These are phyloP conservation scores for Nasonovia ribisnigri DNA, from an alignment of 2,888 invertebrate genomes.

Conservation along the genomic window DNA sequence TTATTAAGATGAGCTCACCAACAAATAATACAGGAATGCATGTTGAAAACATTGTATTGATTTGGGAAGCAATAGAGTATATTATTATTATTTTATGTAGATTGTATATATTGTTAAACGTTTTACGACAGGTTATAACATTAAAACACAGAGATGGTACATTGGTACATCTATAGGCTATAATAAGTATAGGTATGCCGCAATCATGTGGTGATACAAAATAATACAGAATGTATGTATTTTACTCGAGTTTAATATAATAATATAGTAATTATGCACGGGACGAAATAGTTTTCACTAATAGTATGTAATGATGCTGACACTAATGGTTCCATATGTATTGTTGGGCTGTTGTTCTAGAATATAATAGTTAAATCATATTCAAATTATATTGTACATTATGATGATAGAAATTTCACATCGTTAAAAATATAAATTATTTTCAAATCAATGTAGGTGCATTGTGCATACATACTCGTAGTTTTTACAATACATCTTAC, in stretches of 20 bases:
- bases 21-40: constrained; percentile 29
- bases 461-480: neutral
- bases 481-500: neutral
- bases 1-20: constrained; percentile 40
- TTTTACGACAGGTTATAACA: neutral
- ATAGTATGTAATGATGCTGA: neutral
- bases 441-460: neutral
- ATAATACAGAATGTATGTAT: neutral
- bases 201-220: neutral
- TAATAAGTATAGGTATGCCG: neutral
- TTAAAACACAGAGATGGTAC: constrained; percentile 17
- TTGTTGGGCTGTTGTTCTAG: neutral
- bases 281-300: neutral
- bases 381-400: neutral
- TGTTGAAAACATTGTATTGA: constrained; percentile 29
- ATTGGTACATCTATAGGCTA: neutral
- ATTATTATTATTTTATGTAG: neutral
- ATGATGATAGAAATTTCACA: neutral
- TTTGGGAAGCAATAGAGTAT: neutral
- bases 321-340: neutral
- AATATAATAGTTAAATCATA: neutral
- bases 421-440: neutral
- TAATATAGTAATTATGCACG: neutral
- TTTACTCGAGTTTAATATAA: neutral
- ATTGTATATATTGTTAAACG: constrained; percentile 3